phyloP scores from a whole-genome alignment of 2,797 vertebrate species.

The Neosilurus hyrtlii region DNA sequence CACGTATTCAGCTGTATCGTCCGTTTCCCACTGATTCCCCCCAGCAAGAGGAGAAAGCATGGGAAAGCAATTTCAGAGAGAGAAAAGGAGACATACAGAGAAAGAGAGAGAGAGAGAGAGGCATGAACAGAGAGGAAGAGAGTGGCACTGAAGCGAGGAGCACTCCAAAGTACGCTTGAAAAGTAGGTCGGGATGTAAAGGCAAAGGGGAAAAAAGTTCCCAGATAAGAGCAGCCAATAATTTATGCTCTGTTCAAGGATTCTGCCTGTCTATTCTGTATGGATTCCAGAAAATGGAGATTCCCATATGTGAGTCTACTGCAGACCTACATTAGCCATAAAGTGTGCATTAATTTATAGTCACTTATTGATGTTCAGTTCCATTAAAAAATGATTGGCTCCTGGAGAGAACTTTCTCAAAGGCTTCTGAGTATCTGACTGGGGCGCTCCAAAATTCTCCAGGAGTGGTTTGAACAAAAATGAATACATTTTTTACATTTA shows the following conservation, averaged over 20 bases:
- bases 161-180: slow-evolving; percentile 36
- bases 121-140: slow-evolving; percentile 39
- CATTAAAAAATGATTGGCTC: slow-evolving; percentile 10
- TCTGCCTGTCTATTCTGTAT: neutral
- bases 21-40: slow-evolving; percentile 92
- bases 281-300: neutral
- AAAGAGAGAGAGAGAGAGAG: slow-evolving; percentile 47
- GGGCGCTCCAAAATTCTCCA: neutral
- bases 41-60: slow-evolving; percentile 68
- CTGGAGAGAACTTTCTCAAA: neutral
- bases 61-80: slow-evolving; percentile 62
- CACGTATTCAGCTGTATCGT: slow-evolving; percentile 97
- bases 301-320: slow-evolving; percentile 4
- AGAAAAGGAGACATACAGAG: slow-evolving; percentile 36
- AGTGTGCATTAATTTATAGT: slow-evolving; percentile 3
- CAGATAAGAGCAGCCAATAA: slow-evolving; percentile 31
- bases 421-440: neutral
- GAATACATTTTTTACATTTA: too few relatives aligned
- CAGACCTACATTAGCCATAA: slow-evolving; percentile 1
- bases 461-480: neutral
- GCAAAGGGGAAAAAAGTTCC: slow-evolving; percentile 5
- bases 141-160: slow-evolving; percentile 55
- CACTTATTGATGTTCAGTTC: neutral
- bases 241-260: slow-evolving; percentile 14
- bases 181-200: slow-evolving; percentile 49